Base-by-base conservation (phyloP, 1,140 invertebrate genomes). In the Teleopsis dalmanni region DNA sequence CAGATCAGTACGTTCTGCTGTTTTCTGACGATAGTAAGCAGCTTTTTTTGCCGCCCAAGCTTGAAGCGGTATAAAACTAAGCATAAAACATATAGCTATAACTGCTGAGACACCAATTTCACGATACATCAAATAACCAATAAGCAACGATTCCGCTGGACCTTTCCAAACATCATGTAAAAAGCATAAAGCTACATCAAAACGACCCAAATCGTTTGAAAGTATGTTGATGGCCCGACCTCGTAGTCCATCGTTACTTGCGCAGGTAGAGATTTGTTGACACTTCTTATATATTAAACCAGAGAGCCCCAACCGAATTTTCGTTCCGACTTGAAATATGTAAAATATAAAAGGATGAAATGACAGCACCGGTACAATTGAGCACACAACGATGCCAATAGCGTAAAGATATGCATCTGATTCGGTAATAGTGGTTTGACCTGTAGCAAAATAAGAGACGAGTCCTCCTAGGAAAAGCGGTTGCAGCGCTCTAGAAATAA, bases 221-320 rank as follows among this genome's bases (percentile, higher is more conserved):
- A 94, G 68, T 1, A 95, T 74, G 68, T 94, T 95, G 1, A 95
- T 83, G 43, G 91, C 85, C 63, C 91, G 85, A 0, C 90, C 91
- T 3, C 84, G 76, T 1, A 89, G 82, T 1, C 87, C 88, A 65
- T 86, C 79, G 0, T 80, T 81, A 14, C 90, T 69, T n/a, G 87
- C 82, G n/a, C 75, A 78, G 53, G 75, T 76, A 6, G 78, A 81
- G 0, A 84, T 57, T 54, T 71, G 72, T 33, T 84, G 60, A 71
- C 85, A 82, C 79, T 93, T 88, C 66, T 84, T 81, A 62, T 91
- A 94, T 43, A 93, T 82, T 1, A 93, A 65, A 0, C 87, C 84
- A 44, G 85, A 89, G 51, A 83, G 83, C 0, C 82, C 85, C 2
- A 92, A 74, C 8, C 89, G 73, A 50, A 90, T 76, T 65, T 87